A percentile compares a stretch with the other conserved stretches of the same genome.
Evolutionary conservation across 2,113 vertebrate species (phyloP).

Genomic region (Gallinago jamesoni): DNA sequence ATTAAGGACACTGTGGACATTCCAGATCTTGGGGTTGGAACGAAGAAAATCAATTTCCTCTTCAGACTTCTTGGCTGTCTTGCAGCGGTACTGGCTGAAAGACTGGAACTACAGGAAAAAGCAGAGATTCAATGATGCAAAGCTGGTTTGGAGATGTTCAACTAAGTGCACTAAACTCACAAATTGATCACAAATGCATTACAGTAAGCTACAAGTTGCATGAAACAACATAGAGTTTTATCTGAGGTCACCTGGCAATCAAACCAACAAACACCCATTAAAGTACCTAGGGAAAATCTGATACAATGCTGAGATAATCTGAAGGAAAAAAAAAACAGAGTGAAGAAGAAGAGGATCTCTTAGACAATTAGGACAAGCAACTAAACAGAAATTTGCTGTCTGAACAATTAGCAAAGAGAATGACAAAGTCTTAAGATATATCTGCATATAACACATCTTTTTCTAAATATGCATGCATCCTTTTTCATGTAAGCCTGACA

Average conservation of each 20-base stretch:
- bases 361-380: neutral
- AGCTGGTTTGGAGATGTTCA: neutral
- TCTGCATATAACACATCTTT: neutral
- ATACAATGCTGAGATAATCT: neutral
- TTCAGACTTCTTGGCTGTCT: constrained; percentile 95
- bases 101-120: constrained; percentile 89
- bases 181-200: neutral
- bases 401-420: neutral
- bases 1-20: constrained; percentile 97
- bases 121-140: neutral
- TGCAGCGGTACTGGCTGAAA: constrained; percentile 98
- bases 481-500: neutral
- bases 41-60: constrained; percentile 98
- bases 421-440: neutral
- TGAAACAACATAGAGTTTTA: neutral
- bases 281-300: neutral
- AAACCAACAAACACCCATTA: neutral
- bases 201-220: neutral
- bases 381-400: neutral
- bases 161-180: neutral
- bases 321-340: neutral
- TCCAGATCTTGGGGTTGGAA: constrained; percentile 99
- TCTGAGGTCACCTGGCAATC: neutral
- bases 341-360: neutral
- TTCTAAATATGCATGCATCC: neutral